Evolutionary conservation across 2,888 invertebrate genomes (phyloP).

Genomic region (Gari tellinella): DNA sequence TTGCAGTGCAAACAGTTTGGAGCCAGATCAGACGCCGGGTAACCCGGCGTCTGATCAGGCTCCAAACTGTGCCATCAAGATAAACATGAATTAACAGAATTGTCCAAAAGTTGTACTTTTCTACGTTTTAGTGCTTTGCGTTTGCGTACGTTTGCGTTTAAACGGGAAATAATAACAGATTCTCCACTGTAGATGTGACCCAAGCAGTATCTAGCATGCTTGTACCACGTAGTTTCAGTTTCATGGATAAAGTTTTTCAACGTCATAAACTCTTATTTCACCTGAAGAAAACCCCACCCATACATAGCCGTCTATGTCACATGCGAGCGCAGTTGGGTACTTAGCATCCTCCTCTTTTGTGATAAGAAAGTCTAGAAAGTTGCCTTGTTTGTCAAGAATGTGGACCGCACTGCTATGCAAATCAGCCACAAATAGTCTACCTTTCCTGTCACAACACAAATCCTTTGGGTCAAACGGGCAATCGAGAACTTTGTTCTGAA

Average conservation of each 20-base stretch:
- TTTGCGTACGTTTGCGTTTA: no score
- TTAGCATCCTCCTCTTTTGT: conserved; percentile 35
- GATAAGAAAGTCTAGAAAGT: conserved; percentile 48
- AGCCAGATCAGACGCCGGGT: no score
- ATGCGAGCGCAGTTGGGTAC: conserved; percentile 45
- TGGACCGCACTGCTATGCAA: conserved; percentile 53
- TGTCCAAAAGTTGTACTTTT: no score
- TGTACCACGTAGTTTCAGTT: no score
- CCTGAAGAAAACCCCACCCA: conserved; percentile 55
- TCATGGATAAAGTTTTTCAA: conserved; percentile 1
- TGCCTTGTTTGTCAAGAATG: conserved; percentile 46
- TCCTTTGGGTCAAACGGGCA: conserved; percentile 50
- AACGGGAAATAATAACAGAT: no score
- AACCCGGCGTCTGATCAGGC: no score
- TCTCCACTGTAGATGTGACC: no score
- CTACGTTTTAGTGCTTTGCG: no score
- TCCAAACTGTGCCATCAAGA: no score
- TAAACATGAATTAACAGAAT: no score
- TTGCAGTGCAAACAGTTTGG: no score
- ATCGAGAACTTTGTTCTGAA: conserved; percentile 32
- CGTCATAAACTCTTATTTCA: conserved; percentile 33
- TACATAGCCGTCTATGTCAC: conserved; percentile 45
- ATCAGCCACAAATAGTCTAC: conserved; percentile 50
- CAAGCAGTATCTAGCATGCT: no score
- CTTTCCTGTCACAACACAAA: conserved; percentile 47